Percentiles rank a stretch among this genome's conserved stretches.
phyloP scores from a whole-genome alignment of 1,140 invertebrate species.

The Fopius arisanus region DNA sequence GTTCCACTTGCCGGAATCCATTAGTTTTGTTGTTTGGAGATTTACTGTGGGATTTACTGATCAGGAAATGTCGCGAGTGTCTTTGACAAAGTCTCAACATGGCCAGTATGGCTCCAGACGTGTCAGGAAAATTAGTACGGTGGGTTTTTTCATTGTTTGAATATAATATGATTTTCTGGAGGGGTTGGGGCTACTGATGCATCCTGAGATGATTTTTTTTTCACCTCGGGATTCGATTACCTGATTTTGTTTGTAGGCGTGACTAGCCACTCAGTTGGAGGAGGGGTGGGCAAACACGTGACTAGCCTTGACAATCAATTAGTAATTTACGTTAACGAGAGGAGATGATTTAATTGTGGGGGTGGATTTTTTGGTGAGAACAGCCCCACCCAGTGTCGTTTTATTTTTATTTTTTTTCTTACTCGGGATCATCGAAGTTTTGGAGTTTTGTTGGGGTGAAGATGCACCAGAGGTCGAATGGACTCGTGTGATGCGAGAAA shows the following conservation, averaged over 20 bases:
- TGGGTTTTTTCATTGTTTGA: constrained; percentile 45
- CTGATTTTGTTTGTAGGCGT: background rate
- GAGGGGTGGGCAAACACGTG: background rate
- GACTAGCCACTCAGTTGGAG: background rate
- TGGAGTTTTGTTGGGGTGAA: no score
- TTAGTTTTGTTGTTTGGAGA: background rate
- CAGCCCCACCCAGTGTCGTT: no score
- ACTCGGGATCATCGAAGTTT: no score
- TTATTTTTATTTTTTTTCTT: no score
- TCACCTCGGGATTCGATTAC: background rate
- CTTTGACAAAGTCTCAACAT: constrained; percentile 63
- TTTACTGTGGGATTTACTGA: background rate
- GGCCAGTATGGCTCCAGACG: constrained; percentile 62
- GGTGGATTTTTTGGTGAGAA: no score
- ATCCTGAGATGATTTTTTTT: no score
- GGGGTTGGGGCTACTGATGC: no score
- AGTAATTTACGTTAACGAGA: no score
- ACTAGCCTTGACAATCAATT: constrained; percentile 20
- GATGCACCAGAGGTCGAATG: no score
- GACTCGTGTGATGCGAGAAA: no score
- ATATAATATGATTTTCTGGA: background rate
- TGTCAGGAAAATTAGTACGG: constrained; percentile 64
- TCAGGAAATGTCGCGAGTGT: constrained; percentile 60
- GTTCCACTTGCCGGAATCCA: background rate
- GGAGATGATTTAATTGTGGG: no score